Base-by-base conservation (phyloP, 1,140 invertebrate species). In the Drosophila repletoides region DNA sequence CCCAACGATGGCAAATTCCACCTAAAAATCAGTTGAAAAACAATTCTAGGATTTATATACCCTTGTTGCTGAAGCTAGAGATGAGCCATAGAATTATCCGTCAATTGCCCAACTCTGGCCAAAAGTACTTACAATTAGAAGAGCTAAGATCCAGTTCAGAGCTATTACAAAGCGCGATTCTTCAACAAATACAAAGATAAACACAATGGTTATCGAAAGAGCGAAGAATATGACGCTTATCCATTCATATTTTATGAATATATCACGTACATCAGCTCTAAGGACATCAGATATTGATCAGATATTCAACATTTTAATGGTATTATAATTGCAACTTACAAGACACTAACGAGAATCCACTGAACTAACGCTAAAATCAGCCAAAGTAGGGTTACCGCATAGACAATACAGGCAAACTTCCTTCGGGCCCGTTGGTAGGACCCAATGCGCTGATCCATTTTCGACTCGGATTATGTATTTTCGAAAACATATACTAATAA, bases 91-190 rank as follows among this genome's bases (percentile, higher is more conserved):
- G n/a, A n/a, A n/a, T n/a, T n/a, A n/a, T n/a, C n/a, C n/a, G n/a
- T n/a, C n/a, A n/a, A 17, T 17, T 9, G 9, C 15, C 12, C 1
- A 2, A 5, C 1, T 7, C 7, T 12, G 10, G 3, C 1, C 2
- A 3, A n/a, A n/a, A n/a, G n/a, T 7, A 86, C 80, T 76, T 28
- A 84, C 80, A 41, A 75, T 86, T 0, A 84, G 2, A 2, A 75
- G 1, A 4, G 71, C 2, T 1, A 84, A 0, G 0, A 80, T 0
- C 59, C 71, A 72, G 40, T 86, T 86, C 2, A 84, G 10, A 1
- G 29, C 26, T 0, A 2, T n/a, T 0, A 80, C 51, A 10, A 65
- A 63, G 6, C 80, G 80, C 3, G 59, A 19, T 21, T 36, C 24
- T 19, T 84, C 80, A 3, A 76, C 34, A 17, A 86, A 84, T 34